These are phyloP conservation scores for Acipenser oxyrinchus DNA, from an alignment of 2,797 vertebrate genomes.

Conservation along the genomic window DNA sequence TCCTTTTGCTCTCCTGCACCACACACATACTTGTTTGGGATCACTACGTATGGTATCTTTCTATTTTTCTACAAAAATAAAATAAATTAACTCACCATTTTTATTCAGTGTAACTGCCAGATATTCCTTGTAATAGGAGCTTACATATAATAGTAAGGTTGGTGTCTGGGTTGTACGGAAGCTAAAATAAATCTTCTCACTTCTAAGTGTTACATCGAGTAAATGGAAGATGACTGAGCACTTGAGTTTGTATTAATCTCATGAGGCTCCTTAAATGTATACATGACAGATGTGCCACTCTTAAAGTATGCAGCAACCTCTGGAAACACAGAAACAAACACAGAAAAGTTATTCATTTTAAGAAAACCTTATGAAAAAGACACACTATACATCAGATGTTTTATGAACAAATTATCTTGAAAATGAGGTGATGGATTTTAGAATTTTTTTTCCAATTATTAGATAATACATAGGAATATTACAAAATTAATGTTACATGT, in stretches of 20 bases:
- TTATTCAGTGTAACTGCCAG: constrained; percentile 72
- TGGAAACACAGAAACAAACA: constrained; percentile 44
- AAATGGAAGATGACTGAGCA: constrained; percentile 59
- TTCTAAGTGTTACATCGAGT: constrained; percentile 65
- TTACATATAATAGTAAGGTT: constrained; percentile 67
- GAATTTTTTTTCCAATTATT: no score
- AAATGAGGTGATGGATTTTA: no score
- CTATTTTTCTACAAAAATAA: no score
- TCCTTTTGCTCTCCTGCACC: no score
- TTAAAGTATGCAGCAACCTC: constrained; percentile 83
- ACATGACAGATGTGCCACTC: constrained; percentile 67
- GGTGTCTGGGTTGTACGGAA: constrained; percentile 76
- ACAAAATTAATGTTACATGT: no score
- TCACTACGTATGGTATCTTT: no score
- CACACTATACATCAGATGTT: no score
- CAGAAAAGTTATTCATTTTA: neutral
- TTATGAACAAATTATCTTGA: no score
- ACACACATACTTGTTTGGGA: no score
- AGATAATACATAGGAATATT: no score
- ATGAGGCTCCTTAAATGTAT: constrained; percentile 72
- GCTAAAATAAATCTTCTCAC: constrained; percentile 67
- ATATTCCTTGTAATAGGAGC: constrained; percentile 72
- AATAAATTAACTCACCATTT: constrained; percentile 63
- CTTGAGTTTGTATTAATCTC: constrained; percentile 67
- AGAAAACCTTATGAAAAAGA: neutral